phyloP scores from a whole-genome alignment of 2,888 invertebrate species.

The Calameuta idolon region DNA sequence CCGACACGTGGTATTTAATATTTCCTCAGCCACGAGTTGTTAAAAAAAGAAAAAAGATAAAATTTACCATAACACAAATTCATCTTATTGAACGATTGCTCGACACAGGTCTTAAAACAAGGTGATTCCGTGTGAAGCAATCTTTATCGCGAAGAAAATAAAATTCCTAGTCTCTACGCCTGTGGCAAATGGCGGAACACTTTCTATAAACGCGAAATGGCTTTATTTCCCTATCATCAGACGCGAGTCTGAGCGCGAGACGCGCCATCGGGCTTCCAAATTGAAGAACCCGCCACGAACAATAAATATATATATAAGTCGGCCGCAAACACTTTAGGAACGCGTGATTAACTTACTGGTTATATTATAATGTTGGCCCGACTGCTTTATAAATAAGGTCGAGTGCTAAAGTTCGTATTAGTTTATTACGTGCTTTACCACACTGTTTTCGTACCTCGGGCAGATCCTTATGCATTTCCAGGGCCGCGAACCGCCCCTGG shows the following conservation, averaged over 20 bases:
- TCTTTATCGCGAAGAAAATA: neutral
- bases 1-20: conserved; percentile 8
- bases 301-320: conserved; percentile 8
- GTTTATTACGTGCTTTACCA: neutral
- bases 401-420: neutral
- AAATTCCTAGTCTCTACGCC: neutral
- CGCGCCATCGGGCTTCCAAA: conserved; percentile 24
- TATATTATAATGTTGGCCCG: conserved; percentile 6
- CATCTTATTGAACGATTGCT: neutral
- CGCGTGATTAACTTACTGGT: conserved; percentile 26
- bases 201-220: conserved; percentile 17
- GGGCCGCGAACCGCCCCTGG: neutral
- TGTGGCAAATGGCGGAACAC: neutral
- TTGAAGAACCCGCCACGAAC: conserved; percentile 20
- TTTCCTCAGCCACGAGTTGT: conserved; percentile 11
- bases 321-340: conserved; percentile 23
- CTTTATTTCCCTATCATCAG: conserved; percentile 25
- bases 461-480: neutral
- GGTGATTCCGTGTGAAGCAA: neutral
- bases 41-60: neutral
- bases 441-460: neutral
- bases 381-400: neutral
- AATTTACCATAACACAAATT: neutral
- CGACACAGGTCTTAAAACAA: neutral
- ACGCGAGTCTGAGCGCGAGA: conserved; percentile 18